Evolutionary conservation across 2,888 invertebrate species (phyloP).

Genomic region (Ornithoptera alexandrae): DNA sequence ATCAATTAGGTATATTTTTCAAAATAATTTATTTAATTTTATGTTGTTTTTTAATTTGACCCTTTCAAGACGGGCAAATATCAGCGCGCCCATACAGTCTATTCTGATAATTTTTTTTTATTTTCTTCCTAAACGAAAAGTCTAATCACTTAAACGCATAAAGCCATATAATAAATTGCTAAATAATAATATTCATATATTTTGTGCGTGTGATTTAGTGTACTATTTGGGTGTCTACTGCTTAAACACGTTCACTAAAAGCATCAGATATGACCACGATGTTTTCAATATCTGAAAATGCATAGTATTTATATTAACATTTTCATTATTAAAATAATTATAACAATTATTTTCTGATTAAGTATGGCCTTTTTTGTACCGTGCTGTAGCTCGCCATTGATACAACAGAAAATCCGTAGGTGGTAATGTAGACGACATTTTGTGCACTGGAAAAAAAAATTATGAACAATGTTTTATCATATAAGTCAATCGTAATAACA

Average conservation of each 20-base stretch:
- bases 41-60: too few species aligned
- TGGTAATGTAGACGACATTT: constrained; percentile 57
- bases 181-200: background rate
- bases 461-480: background rate
- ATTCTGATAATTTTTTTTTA: too few species aligned
- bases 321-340: background rate
- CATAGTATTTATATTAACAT: constrained; percentile 15
- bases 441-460: constrained; percentile 47
- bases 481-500: background rate
- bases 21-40: too few species aligned
- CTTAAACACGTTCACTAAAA: constrained; percentile 23
- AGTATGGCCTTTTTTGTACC: constrained; percentile 39
- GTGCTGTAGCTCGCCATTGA: constrained; percentile 58
- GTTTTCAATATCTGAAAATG: constrained; percentile 44
- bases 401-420: constrained; percentile 64
- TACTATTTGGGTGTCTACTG: constrained; percentile 1
- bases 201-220: background rate
- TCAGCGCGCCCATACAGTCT: too few species aligned
- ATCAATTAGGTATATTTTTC: too few species aligned
- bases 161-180: background rate
- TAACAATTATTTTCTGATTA: background rate
- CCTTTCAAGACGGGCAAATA: too few species aligned
- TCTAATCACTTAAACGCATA: background rate
- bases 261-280: constrained; percentile 23
- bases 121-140: too few species aligned